phyloP scores from a whole-genome alignment of 2,113 vertebrate genomes.

The Rhombomys opimus region DNA sequence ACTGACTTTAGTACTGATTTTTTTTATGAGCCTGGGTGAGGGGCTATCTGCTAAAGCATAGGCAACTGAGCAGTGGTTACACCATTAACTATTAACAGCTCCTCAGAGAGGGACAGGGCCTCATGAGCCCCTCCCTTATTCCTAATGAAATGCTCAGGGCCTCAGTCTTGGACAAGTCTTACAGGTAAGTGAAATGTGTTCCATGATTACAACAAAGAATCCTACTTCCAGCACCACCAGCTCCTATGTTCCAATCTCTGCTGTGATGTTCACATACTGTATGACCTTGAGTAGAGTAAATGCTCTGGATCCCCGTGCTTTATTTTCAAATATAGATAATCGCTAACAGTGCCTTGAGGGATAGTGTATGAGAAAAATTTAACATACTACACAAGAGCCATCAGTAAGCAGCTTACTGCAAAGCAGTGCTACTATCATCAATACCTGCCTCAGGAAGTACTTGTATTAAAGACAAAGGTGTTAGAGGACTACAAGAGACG shows the following conservation, averaged over 20 bases:
- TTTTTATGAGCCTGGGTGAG: neutral
- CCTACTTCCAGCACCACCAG: neutral
- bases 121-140: neutral
- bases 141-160: neutral
- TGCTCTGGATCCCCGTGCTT: neutral
- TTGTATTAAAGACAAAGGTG: neutral
- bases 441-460: neutral
- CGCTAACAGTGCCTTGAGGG: neutral
- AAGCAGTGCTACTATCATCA: neutral
- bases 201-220: neutral
- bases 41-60: too few species aligned
- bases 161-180: neutral
- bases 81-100: neutral
- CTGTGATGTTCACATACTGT: neutral
- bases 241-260: neutral
- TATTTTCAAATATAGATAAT: slow-evolving; percentile 38
- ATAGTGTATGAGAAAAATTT: neutral
- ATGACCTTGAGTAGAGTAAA: neutral
- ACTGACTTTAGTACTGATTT: neutral
- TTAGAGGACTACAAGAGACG: neutral
- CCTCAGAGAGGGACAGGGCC: neutral
- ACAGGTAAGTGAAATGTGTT: neutral
- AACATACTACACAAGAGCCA: neutral
- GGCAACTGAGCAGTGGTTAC: neutral
- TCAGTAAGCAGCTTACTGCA: neutral